Base-by-base conservation (phyloP, 2,888 invertebrate species). In the Drosophila kokeensis region DNA sequence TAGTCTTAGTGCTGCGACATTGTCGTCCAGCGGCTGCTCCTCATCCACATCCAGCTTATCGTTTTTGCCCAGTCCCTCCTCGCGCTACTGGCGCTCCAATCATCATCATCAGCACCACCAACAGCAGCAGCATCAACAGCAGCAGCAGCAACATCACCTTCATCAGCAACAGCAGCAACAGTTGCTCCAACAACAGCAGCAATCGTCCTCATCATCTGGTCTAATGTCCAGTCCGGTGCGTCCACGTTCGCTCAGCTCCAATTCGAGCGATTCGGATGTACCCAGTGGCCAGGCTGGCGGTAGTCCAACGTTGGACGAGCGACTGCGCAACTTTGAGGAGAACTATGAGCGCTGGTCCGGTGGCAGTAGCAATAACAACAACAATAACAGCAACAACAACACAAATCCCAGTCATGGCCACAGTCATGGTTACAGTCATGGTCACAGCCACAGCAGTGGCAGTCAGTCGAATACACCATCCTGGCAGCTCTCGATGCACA, bases 301-400 rank as follows among this genome's bases (percentile, higher is more conserved):
- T 69, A 96, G 96, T 84, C 96, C 97, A 4, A 96, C 96, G 30
- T 94, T 99, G 81, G 98, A 99, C 91, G 98, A 99, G 92, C 95
- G 98, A 78, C 97, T 99, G 86, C 96, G 97, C 79, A 97, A 97
- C 61, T 94, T 99, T 68, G 98, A 99, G 93, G 98, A 98, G 93
- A 97, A 97, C 92, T 98, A 98, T 91, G 97, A 98, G 91, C 96
- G 96, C 86, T 98, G 97, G 98, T 97, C 96, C 48, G 96, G 96
- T 30, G 88, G 88, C 38, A 87, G 85, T 63, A 57, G 40, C 21
- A 57, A 15, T 6, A 54, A 24, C 27, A 54, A 36, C 38, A 80
- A 70, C 61, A 75, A 32, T 77, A 90, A 62, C 36, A 38, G 27
- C 54, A 55, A n/a, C 40, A 40, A 76, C 80, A 62, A n/a, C 77